Base-by-base conservation (phyloP, 2,797 vertebrate genomes). In the Pangasius sanitwongsei region DNA sequence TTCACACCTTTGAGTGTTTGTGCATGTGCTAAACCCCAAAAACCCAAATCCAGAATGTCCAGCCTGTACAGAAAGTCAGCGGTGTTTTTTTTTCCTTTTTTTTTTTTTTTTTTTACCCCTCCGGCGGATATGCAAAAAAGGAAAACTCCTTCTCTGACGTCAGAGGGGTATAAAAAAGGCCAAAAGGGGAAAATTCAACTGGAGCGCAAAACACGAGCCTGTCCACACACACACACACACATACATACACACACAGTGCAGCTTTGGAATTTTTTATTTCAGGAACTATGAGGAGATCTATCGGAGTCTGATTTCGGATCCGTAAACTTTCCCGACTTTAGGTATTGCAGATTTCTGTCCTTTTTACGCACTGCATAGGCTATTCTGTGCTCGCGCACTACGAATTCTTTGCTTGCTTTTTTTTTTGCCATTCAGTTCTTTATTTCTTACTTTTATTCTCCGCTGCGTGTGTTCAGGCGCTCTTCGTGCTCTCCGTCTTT, bases 81-180 rank as follows among this genome's bases (percentile, higher is more conserved):
- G 57, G 55, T 20, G 28, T 3, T 20, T 80, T 28, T 78, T 50
- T n/a, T 6, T 23, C 34, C 34, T 50, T n/a, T 3, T 6, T 18
- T 57, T 31, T 20, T 25, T 25, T 59, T 82, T 83, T 83, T 67
- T n/a, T 31, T 28, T 28, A 5, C 13, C 65, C 31, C 65, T 72
- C 48, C 94, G 94, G 94, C 94, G 93, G 95, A 94, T 94, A 95
- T 87, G 94, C 94, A 93, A 94, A 86, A 63, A 65, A 74, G 41
- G 77, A 83, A 81, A 89, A 81, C 63, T 37, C 94, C 95, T 94
- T 93, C 94, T 91, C 95, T 99, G 98, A 99, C 98, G 98, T 99
- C 97, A 98, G 93, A 94, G 82, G 94, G 50, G 94, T 98, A 98
- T 99, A 99, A 97, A 98, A 96, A 81, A 69, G 63, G 63, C 91